These are phyloP conservation scores for Adoxophyes honmai DNA, from an alignment of 1,140 invertebrate species.

Conservation along the genomic window DNA sequence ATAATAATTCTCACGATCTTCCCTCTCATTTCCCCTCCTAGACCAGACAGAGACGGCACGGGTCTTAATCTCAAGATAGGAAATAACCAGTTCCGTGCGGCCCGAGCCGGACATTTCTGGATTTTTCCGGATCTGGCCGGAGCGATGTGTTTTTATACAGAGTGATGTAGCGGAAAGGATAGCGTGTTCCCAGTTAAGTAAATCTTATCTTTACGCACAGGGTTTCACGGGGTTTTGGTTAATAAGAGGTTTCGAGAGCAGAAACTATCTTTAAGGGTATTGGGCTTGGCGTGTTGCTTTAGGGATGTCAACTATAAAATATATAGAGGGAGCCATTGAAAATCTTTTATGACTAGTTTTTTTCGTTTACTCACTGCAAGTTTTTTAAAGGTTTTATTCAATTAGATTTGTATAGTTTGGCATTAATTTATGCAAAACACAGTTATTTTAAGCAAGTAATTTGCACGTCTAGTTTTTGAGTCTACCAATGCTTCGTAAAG, in stretches of 20 bases:
- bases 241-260: not conserved
- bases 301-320: too few relatives aligned
- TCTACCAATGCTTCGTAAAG: too few relatives aligned
- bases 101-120: constrained; percentile 39
- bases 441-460: too few relatives aligned
- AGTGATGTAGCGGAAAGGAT: constrained; percentile 11
- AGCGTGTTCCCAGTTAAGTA: constrained; percentile 12
- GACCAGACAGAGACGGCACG: constrained; percentile 21
- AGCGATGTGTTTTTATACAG: constrained; percentile 15
- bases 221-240: not conserved
- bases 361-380: too few relatives aligned
- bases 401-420: too few relatives aligned
- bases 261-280: too few relatives aligned
- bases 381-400: too few relatives aligned
- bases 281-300: too few relatives aligned
- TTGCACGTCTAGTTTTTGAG: too few relatives aligned
- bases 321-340: too few relatives aligned
- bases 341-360: too few relatives aligned
- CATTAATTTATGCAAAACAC: too few relatives aligned
- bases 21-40: not conserved
- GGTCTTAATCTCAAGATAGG: constrained; percentile 45
- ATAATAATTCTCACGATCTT: not conserved
- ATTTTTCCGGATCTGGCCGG: constrained; percentile 50
- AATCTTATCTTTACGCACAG: constrained; percentile 9
- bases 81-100: constrained; percentile 55